Base-by-base conservation (phyloP, 2,888 invertebrate species). In the Hylaea fasciaria region DNA sequence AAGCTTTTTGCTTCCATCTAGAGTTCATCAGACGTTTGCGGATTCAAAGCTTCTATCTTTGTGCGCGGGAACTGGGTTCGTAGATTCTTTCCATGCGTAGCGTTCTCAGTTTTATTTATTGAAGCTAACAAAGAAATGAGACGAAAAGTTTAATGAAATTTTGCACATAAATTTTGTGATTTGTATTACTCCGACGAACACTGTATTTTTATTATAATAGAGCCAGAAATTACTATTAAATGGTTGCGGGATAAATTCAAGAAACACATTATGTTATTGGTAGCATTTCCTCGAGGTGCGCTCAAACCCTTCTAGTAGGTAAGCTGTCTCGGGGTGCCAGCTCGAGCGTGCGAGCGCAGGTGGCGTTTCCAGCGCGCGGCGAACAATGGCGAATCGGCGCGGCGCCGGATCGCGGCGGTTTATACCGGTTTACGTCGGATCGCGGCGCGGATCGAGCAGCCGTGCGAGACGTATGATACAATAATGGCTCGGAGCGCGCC, bases 341-440 rank as follows among this genome's bases (percentile, higher is more conserved):
- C 35, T 32, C 13, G 16, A 47, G 53, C 53, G 11, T 5, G n/a
- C n/a, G 54, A 35, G 17, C 48, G 40, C 55, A 48, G 54, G 16
- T 47, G 32, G 10, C 32, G 47, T 17, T 45, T 2, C 39, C 7
- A 43, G 41, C 43, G 55, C 32, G 41, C 40, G 17, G 44, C 13
- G 37, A 56, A 56, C 56, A 43, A 49, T 44, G 49, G 22, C 37
- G 37, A 35, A 37, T 28, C 32, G 32, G 32, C 5, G 41, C 41
- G 47, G 13, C 41, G 9, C 22, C 41, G 41, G 55, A 32, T 47
- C 17, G 29, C 29, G 16, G 40, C 32, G 14, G 55, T 55, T 41
- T 47, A 32, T 32, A 32, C 40, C 40, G 41, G 47, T 41, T 47
- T 48, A 54, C 17, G 3, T 47, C 46, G 9, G 44, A 0, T 41